Evolutionary conservation across 2,888 invertebrate genomes (phyloP), one percentile per base, ranked within the genome.

Genomic region (Venustoraphidia nigricollis): DNA sequence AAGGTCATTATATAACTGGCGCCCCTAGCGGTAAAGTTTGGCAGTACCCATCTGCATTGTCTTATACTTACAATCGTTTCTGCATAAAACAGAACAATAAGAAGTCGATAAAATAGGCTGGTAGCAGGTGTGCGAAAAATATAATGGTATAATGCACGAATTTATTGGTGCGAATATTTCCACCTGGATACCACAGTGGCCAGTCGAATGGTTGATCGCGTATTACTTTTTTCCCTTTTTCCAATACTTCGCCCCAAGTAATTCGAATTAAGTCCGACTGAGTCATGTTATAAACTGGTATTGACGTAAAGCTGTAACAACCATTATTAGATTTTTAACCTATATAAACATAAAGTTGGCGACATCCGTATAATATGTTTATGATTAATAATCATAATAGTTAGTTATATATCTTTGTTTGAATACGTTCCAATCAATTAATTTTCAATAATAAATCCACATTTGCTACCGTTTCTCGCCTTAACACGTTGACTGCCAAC

Each of bases 171-270:
- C 82, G 81, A 1, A 79, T 66, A 0, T 76, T 74, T 0, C 86
- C 86, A 10, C 81, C 81, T 0, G 82, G 82, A 63, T 80, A 83
- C 78, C 89, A 83, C 1, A 86, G 70, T 34, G 81, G 77, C 39
- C 79, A 73, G 47, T 82, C 79, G 59, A 84, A 76, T 0, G 88
- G 88, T 55, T 78, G 77, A 58, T 79, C 75, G 46, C 76, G 69
- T 0, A 78, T 69, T 53, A 71, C 66, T 36, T 65, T 50, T 53
- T 69, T 71, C 59, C 84, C 81, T 51, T 73, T 71, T 46, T 79
- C 75, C 49, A 91, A 69, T 41, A 88, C 79, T 46, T 81, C 74
- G 1, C 83, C 83, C 94, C 94, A 95, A 0, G 83, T 81, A 44
- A 92, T 66, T 0, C 85, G 79, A 52, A 88, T 11, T 10, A 51